These are phyloP conservation scores for Corythornis madagascariensis DNA, from an alignment of 2,113 vertebrate species.

Conservation along the genomic window DNA sequence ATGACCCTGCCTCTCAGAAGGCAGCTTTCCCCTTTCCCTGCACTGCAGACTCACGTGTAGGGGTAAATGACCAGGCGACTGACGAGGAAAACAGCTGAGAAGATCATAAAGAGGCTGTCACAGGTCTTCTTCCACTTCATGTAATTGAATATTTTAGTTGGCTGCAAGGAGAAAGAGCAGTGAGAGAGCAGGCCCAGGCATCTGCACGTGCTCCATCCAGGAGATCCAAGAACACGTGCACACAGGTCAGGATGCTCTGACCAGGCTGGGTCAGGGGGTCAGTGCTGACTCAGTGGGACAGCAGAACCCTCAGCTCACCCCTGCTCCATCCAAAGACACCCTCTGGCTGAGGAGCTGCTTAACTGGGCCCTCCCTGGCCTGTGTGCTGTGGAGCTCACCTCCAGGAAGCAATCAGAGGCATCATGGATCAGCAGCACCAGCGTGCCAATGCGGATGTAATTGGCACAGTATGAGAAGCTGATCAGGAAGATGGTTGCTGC, in stretches of 20 bases:
- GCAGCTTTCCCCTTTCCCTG: background rate
- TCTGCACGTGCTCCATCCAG: background rate
- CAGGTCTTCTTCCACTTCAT: conserved; percentile 83
- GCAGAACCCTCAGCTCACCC: background rate
- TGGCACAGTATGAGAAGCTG: conserved; percentile 88
- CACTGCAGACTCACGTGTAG: conserved; percentile 76
- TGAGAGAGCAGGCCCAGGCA: background rate
- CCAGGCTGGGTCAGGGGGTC: background rate
- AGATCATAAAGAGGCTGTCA: conserved; percentile 83
- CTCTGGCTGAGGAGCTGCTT: background rate
- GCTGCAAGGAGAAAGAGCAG: conserved; percentile 71
- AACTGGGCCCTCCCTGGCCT: background rate
- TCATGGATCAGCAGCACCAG: conserved; percentile 91
- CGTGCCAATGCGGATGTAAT: conserved; percentile 87
- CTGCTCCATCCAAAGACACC: background rate
- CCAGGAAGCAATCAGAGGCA: conserved; percentile 84
- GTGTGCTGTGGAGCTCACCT: conserved; percentile 75
- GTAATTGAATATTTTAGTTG: conserved; percentile 89
- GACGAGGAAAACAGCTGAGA: conserved; percentile 83
- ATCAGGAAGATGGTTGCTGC: conserved; percentile 88
- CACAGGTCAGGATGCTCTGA: no score
- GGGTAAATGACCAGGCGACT: conserved; percentile 85
- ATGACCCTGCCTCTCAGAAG: background rate
- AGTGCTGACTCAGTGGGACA: background rate
- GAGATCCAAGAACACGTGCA: no score